Percentiles rank a stretch among this genome's conserved stretches.
Evolutionary conservation across 1,140 invertebrate genomes (phyloP).

Genomic region (Lordiphosa clarofinis): DNA sequence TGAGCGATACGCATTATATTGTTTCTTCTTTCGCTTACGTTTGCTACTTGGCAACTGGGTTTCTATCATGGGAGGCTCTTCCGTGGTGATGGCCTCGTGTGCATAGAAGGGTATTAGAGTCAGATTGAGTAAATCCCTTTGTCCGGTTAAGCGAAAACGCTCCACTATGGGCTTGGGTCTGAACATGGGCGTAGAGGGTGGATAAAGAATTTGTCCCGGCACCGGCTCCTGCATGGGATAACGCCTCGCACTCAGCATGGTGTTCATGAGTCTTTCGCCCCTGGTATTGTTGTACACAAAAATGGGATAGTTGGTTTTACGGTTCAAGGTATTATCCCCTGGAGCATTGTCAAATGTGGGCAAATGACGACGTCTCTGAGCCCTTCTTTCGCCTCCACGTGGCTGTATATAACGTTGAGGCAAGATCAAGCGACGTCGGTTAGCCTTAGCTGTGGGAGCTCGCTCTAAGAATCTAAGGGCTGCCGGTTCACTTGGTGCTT

Average conservation of each 20-base stretch:
- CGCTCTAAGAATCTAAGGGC: slow-evolving; percentile 40
- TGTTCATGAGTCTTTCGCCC: slow-evolving; percentile 62
- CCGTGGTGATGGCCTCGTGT: slow-evolving; percentile 57
- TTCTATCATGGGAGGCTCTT: slow-evolving; percentile 14
- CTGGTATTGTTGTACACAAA: slow-evolving; percentile 66
- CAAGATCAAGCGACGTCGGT: slow-evolving; percentile 31
- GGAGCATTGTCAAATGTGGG: slow-evolving; percentile 64
- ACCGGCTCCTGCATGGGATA: slow-evolving; percentile 77
- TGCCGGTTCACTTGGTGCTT: slow-evolving; percentile 6
- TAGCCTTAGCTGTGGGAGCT: not conserved
- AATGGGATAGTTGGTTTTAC: slow-evolving; percentile 37
- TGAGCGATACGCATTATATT: slow-evolving; percentile 59
- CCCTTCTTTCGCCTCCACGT: not conserved
- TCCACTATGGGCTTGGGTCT: slow-evolving; percentile 67
- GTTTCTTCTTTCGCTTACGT: slow-evolving; percentile 52
- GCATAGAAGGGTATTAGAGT: slow-evolving; percentile 73
- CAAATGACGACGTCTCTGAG: slow-evolving; percentile 33
- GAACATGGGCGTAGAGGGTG: slow-evolving; percentile 66
- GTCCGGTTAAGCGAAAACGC: slow-evolving; percentile 48
- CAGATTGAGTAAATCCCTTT: slow-evolving; percentile 46
- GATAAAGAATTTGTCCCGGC: slow-evolving; percentile 64
- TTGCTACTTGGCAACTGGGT: slow-evolving; percentile 37
- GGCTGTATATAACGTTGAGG: slow-evolving; percentile 22
- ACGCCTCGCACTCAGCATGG: slow-evolving; percentile 56
- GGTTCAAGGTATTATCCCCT: slow-evolving; percentile 38